Base-by-base conservation (phyloP, 35 echinoderm and acorn worm genomes). In the Heliocidaris erythrogramma region DNA sequence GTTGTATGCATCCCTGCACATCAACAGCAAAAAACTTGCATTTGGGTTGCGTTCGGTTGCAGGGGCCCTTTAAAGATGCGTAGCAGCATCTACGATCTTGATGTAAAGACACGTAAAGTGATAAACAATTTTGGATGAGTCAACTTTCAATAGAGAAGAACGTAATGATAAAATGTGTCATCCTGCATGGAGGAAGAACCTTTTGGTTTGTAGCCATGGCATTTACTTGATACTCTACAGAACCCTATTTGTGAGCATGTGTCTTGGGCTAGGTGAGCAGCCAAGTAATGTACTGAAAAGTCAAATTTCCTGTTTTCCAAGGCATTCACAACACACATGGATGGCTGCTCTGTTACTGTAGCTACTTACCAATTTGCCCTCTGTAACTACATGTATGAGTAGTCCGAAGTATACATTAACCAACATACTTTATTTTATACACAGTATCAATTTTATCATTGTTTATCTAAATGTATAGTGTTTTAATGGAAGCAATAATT, bases 261-360 rank as follows among this genome's bases (percentile, higher is more conserved):
- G 65, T 78, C 65, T 78, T 24, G 21, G 65, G 65, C 65, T 21
- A 21, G 65, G 65, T 78, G 65, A 78, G n/a, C 65, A 78, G 0
- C 65, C 21, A 78, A n/a, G 65, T 78, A 78, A 78, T 78, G 65
- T 78, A 78, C 65, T 78, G 65, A 78, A 78, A 78, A 78, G 65
- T 27, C 65, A 78, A 78, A 78, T 78, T 78, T 78, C 65, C 65
- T 78, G 65, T 78, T 78, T 78, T 78, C 65, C 65, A 78, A 78
- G 65, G 65, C 65, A 18, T 78, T 78, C 21, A 27, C 7, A 78
- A 78, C 65, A 21, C 21, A 78, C 18, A 56, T 11, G 6, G 52
- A 56, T 56, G 52, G 10, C 52, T 78, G 65, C 5, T 3, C 52
- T 78, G 65, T n/a, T 3, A 78, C 35, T 18, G 24, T 21, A 78